Evolutionary conservation across 2,888 invertebrate species (phyloP).

Genomic region (Tinea semifulvella): DNA sequence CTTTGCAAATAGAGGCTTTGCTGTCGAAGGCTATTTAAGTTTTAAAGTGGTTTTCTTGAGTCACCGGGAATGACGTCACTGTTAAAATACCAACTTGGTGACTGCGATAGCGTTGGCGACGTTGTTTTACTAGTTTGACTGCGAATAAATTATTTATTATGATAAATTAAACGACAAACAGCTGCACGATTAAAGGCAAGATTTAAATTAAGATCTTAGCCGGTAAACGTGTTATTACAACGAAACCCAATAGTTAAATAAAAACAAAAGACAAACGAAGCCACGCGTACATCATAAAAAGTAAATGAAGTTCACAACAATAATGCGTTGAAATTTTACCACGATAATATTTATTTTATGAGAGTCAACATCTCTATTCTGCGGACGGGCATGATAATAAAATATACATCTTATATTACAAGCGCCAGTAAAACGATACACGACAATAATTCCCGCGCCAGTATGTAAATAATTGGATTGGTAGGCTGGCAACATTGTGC

Average conservation of each 20-base stretch:
- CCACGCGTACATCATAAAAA: slow-evolving; percentile 9
- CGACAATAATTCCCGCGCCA: slow-evolving; percentile 6
- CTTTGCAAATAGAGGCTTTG: no score
- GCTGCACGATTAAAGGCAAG: slow-evolving; percentile 4
- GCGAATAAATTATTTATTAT: not conserved
- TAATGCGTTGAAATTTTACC: slow-evolving; percentile 9
- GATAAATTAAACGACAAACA: not conserved
- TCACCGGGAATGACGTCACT: slow-evolving; percentile 46
- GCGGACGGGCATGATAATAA: not conserved
- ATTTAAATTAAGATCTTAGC: not conserved
- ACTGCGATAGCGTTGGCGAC: slow-evolving; percentile 6
- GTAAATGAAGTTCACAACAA: slow-evolving; percentile 10
- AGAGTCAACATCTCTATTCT: slow-evolving; percentile 5
- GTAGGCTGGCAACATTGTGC: not conserved
- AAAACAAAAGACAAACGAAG: not conserved
- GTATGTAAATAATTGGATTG: not conserved
- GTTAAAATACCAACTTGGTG: slow-evolving; percentile 37
- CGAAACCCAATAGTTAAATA: not conserved
- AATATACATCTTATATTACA: not conserved
- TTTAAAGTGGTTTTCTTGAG: slow-evolving; percentile 29
- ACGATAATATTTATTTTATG: slow-evolving; percentile 8
- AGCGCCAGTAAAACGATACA: not conserved
- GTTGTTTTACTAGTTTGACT: slow-evolving; percentile 3
- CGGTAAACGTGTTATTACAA: slow-evolving; percentile 4
- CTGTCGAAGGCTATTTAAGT: slow-evolving; percentile 1